Evolutionary conservation across 2,888 invertebrate genomes (phyloP).

Genomic region (Yponomeuta plumbellus): DNA sequence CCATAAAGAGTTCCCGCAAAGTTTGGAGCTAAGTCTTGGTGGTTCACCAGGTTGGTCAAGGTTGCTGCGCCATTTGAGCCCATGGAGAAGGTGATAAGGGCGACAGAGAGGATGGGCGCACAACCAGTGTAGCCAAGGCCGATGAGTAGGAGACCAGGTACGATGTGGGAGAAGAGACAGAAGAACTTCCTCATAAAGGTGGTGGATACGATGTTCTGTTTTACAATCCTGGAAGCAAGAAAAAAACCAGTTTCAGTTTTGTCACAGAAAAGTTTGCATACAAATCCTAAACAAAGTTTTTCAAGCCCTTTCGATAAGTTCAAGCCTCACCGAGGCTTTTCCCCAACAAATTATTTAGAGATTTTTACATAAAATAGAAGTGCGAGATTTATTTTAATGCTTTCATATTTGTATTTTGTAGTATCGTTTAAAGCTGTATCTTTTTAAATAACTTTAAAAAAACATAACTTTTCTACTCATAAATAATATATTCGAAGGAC

Average conservation of each 20-base stretch:
- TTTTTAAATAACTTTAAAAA: not conserved
- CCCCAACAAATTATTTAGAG: too few species aligned
- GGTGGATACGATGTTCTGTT: slow-evolving; percentile 60
- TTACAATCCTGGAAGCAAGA: slow-evolving; percentile 58
- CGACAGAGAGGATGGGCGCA: slow-evolving; percentile 78
- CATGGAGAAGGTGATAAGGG: slow-evolving; percentile 81
- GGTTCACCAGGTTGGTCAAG: slow-evolving; percentile 77
- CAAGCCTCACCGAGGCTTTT: too few species aligned
- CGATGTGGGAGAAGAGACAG: slow-evolving; percentile 78
- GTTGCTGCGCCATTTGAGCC: slow-evolving; percentile 81
- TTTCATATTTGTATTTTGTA: too few species aligned
- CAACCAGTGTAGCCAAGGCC: slow-evolving; percentile 78
- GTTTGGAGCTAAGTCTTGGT: slow-evolving; percentile 86
- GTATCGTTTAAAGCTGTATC: too few species aligned
- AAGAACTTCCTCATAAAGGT: slow-evolving; percentile 80
- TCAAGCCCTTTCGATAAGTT: too few species aligned
- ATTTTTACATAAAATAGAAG: too few species aligned
- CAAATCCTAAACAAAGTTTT: not conserved
- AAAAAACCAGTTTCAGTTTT: not conserved
- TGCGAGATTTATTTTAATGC: too few species aligned
- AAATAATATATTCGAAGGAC: not conserved
- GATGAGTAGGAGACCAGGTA: slow-evolving; percentile 71
- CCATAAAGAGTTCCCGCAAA: slow-evolving; percentile 87
- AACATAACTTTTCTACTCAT: not conserved
- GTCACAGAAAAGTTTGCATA: not conserved